Base-by-base conservation (phyloP, 1,140 invertebrate species). In the Drosophila neocordata region DNA sequence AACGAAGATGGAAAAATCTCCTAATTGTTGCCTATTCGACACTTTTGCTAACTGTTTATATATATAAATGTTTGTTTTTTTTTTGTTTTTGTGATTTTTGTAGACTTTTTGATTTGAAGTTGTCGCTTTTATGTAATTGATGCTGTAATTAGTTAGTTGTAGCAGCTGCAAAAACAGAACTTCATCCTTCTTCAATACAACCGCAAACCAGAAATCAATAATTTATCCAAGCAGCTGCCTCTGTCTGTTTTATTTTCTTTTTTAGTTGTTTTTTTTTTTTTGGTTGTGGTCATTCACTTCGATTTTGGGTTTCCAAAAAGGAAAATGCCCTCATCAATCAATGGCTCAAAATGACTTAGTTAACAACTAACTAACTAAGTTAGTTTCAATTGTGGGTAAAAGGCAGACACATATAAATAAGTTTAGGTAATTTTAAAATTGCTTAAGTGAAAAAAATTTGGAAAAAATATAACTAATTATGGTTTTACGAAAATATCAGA, bases 121-220 rank as follows among this genome's bases (percentile, higher is more conserved):
- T 48, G 41, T 48, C 41, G 41, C 41, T 20, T 18, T n/a, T 20
- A 20, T 48, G 41, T 48, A 48, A 48, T 48, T 48, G 41, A 48
- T 48, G 41, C 11, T 48, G 41, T 15, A 48, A 48, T 48, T 48
- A 48, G 41, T 48, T 48, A 48, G 15, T 48, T 44, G 41, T 44
- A 44, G 13, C 69, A 65, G 61, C 69, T 44, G 37, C 71, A 65
- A 69, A 51, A 56, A 63, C 62, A 59, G 71, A 38, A 64, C 70
- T 73, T 67, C 74, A 74, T 68, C 41, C 66, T 68, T 58, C 34
- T 68, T 52, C 71, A 27, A 56, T 56, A 13, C 53, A 56, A 18
- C 72, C 37, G 55, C 55, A 73, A 62, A 48, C 71, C 71, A 60
- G 55, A 73, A 73, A 73, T 73, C 71, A 73, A 73, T 73, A 73